Conservation (phyloP, 2,888 invertebrate species). For the Nasonia oneida region DNA sequence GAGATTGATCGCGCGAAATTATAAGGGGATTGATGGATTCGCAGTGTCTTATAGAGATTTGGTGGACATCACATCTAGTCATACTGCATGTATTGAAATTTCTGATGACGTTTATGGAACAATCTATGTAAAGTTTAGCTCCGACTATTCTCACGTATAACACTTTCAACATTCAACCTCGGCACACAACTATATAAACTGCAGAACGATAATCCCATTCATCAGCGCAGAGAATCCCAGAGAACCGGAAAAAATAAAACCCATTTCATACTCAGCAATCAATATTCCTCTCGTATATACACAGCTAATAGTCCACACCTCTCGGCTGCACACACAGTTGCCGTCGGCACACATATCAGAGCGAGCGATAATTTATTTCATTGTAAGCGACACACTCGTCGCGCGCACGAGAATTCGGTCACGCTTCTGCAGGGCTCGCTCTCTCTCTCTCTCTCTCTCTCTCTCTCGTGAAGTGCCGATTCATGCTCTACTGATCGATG, state of each 20-base stretch:
- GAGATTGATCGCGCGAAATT: slow-evolving; percentile 11
- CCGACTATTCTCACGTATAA: too few species aligned
- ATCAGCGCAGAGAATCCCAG: not conserved
- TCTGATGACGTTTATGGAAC: too few species aligned
- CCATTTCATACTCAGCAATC: not conserved
- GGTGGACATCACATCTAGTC: too few species aligned
- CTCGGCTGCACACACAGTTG: not conserved
- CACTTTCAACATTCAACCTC: too few species aligned
- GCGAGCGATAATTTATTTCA: slow-evolving; percentile 66
- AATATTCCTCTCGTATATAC: not conserved
- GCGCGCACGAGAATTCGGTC: slow-evolving; percentile 54
- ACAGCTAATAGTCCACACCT: slow-evolving; percentile 2
- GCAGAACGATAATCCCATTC: not conserved
- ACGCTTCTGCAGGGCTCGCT: slow-evolving; percentile 57
- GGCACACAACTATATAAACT: too few species aligned
- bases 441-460: not conserved
- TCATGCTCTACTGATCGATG: slow-evolving; percentile 65
- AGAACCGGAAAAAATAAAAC: not conserved
- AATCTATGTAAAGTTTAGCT: too few species aligned
- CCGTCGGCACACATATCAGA: not conserved
- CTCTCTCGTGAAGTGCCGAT: slow-evolving; percentile 58
- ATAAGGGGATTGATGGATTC: not conserved
- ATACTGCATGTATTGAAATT: too few species aligned
- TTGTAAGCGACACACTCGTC: slow-evolving; percentile 66
- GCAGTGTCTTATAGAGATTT: not conserved